Conservation (phyloP, 2,888 invertebrate genomes). For the Calliopum simillimum region DNA sequence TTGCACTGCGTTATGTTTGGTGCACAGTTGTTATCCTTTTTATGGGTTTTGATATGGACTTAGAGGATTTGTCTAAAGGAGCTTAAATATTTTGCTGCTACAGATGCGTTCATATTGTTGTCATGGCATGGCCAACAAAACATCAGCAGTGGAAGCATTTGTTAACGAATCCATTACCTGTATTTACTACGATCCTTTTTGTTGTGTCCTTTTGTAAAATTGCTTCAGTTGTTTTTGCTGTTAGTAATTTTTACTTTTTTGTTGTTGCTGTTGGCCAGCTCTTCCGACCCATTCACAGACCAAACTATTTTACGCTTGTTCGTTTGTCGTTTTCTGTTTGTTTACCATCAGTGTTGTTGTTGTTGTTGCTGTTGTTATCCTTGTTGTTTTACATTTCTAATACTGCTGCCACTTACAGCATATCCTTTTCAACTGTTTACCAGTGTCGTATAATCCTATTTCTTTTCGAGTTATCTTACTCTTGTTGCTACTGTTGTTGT, state of each 20-base stretch:
- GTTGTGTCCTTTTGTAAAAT: constrained; percentile 48
- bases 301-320: too few relatives aligned
- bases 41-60: constrained; percentile 48
- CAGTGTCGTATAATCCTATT: constrained; percentile 12
- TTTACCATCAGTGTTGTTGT: not conserved
- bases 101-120: constrained; percentile 22
- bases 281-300: too few relatives aligned
- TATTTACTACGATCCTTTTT: constrained; percentile 43
- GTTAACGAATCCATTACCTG: constrained; percentile 21
- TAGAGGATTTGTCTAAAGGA: constrained; percentile 42
- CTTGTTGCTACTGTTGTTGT: not conserved
- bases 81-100: constrained; percentile 24
- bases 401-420: constrained; percentile 37
- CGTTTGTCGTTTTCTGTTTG: too few relatives aligned
- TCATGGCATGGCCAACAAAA: not conserved
- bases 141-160: constrained; percentile 2
- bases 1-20: not conserved
- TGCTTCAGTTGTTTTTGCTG: constrained; percentile 52
- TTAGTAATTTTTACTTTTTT: constrained; percentile 16
- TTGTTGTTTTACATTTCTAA: constrained; percentile 23
- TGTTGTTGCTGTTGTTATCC: constrained; percentile 20
- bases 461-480: not conserved
- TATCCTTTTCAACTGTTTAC: constrained; percentile 57
- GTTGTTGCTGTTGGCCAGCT: not conserved
- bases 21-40: constrained; percentile 40